Evolutionary conservation across 2,797 vertebrate species (phyloP).

Genomic region (Ataeniobius toweri): DNA sequence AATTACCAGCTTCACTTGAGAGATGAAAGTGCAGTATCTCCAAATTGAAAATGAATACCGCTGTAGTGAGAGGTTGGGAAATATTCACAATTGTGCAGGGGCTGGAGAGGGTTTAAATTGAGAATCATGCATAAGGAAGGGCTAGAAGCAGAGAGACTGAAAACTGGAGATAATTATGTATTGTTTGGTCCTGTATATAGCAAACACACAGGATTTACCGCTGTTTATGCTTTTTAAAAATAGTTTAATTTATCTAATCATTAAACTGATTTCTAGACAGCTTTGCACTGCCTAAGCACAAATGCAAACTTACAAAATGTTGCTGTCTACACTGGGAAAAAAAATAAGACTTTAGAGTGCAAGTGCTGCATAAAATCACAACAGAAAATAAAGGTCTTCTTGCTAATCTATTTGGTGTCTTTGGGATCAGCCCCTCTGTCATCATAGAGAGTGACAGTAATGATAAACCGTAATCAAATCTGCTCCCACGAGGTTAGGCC

Average conservation of each 20-base stretch:
- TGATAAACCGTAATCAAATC: slow-evolving; percentile 79
- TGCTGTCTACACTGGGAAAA: slow-evolving; percentile 44
- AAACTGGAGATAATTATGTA: slow-evolving; percentile 63
- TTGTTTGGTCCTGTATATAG: neutral
- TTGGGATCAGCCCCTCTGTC: slow-evolving; percentile 63
- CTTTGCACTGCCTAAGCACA: slow-evolving; percentile 4
- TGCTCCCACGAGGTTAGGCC: slow-evolving; percentile 62
- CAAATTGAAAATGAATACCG: slow-evolving; percentile 71
- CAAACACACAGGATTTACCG: slow-evolving; percentile 29
- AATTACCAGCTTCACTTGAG: slow-evolving; percentile 59
- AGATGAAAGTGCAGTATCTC: slow-evolving; percentile 64
- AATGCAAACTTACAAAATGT: slow-evolving; percentile 36
- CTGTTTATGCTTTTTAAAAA: slow-evolving; percentile 21
- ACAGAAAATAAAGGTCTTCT: slow-evolving; percentile 66
- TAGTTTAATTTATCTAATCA: slow-evolving; percentile 35
- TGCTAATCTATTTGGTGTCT: slow-evolving; percentile 66
- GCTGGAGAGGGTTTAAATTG: slow-evolving; percentile 37
- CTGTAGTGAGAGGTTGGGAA: slow-evolving; percentile 51
- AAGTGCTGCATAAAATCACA: slow-evolving; percentile 70
- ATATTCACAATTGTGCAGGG: slow-evolving; percentile 48
- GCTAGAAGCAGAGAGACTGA: slow-evolving; percentile 28
- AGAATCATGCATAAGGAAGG: slow-evolving; percentile 37
- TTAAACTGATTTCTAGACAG: slow-evolving; percentile 33
- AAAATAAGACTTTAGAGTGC: slow-evolving; percentile 60
- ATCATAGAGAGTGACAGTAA: slow-evolving; percentile 70